Percentiles rank a stretch among this genome's conserved stretches.
Evolutionary conservation across 2,797 vertebrate species (phyloP).

Genomic region (Meda fulgida): DNA sequence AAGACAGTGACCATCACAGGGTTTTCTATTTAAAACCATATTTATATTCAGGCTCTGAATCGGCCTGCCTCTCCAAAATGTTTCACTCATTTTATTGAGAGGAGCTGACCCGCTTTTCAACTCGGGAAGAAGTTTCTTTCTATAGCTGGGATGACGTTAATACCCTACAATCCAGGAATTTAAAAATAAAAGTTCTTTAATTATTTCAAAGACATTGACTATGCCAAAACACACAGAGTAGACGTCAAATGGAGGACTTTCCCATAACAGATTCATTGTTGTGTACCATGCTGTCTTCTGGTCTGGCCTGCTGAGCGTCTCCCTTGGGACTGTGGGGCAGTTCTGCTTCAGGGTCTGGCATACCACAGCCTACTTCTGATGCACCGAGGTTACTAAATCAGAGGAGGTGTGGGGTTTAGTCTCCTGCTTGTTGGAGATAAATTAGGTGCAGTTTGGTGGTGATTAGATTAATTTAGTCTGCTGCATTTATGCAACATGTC

Average conservation of each 20-base stretch:
- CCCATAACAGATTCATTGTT: constrained; percentile 30
- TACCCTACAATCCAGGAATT: constrained; percentile 8
- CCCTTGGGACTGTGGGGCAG: constrained; percentile 8
- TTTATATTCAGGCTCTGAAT: constrained; percentile 19
- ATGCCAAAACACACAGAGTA: constrained; percentile 14
- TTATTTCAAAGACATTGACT: neutral
- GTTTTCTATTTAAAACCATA: constrained; percentile 9
- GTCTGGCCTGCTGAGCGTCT: constrained; percentile 11
- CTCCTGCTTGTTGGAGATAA: constrained; percentile 42
- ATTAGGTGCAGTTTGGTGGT: constrained; percentile 54
- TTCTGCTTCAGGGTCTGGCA: constrained; percentile 12
- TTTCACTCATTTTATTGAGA: constrained; percentile 20
- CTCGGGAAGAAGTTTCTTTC: constrained; percentile 19
- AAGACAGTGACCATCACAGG: constrained; percentile 36
- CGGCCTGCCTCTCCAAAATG: neutral
- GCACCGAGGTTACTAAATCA: constrained; percentile 10
- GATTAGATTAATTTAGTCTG: constrained; percentile 60
- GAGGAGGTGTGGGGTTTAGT: constrained; percentile 10
- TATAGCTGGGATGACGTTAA: constrained; percentile 11
- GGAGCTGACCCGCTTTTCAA: constrained; percentile 22
- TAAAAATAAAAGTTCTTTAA: constrained; percentile 34
- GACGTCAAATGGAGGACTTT: constrained; percentile 22
- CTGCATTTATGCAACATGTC: constrained; percentile 45
- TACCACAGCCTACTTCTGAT: constrained; percentile 34
- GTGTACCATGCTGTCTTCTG: neutral